phyloP scores from a whole-genome alignment of 2,113 vertebrate genomes.

The Raphicerus campestris region DNA sequence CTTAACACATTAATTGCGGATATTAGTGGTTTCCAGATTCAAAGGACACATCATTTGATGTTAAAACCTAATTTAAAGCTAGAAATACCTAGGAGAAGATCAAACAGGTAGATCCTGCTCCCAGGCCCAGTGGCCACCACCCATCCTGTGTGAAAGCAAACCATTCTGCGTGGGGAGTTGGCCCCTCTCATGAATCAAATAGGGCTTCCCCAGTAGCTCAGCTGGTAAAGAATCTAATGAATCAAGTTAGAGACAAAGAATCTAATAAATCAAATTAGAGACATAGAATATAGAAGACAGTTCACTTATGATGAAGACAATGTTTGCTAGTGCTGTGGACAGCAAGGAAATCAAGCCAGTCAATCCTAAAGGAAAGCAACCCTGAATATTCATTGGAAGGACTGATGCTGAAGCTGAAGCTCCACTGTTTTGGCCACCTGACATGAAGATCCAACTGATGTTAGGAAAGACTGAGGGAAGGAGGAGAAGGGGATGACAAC shows the following conservation, averaged over 20 bases:
- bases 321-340: not conserved
- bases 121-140: not conserved
- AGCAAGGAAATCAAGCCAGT: not conserved
- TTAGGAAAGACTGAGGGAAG: not conserved
- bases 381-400: not conserved
- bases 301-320: not conserved
- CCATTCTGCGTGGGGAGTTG: not conserved
- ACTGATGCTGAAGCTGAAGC: not conserved
- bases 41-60: constrained; percentile 7
- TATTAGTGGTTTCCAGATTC: constrained; percentile 16
- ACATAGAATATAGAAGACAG: not conserved
- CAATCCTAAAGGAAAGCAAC: not conserved
- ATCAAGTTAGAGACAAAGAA: not conserved
- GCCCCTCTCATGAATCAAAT: not conserved
- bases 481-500: not conserved
- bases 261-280: not conserved
- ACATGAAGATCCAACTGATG: not conserved
- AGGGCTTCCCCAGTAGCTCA: not conserved
- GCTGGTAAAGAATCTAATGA: not conserved
- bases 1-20: constrained; percentile 37
- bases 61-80: not conserved
- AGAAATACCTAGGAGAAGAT: not conserved
- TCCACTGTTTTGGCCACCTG: not conserved
- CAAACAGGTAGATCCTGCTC: not conserved
- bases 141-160: not conserved